Base-by-base conservation (phyloP, 2,888 invertebrate genomes). In the Epistrophe eligans region DNA sequence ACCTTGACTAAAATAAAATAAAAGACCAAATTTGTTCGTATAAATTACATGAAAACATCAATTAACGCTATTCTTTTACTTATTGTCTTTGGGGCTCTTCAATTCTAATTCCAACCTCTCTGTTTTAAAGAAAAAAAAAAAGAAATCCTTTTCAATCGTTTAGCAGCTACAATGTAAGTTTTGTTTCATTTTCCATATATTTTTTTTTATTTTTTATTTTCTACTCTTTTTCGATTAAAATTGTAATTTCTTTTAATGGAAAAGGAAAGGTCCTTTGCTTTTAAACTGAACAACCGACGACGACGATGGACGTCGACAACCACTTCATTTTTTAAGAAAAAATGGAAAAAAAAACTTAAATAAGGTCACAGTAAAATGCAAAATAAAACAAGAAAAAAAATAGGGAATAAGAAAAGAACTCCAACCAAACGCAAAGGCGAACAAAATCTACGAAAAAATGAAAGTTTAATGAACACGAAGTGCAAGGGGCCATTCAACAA, bases 391-490 rank as follows among this genome's bases (percentile, higher is more conserved):
- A 64, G 11, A 45, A 64, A 64, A n/a, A 43, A 35, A 4, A 6
- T 0, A 24, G 3, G 5, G 9, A 60, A 40, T 13, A 38, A 62
- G 13, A 52, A 38, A 52, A 66, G 24, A 55, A 24, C 24, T 38
- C 32, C 8, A 55, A 58, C 58, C 50, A 52, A 77, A 70, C 58
- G 77, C 60, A 67, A 77, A 85, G 70, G 73, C 73, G 50, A 73
- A 66, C 71, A n/a, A 17, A 55, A 40, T 76, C 40, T 55, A 70
- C 52, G 40, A 55, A 71, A 76, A 80, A 84, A 76, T 77, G 77
- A 77, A 73, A 85, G 81, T 82, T 81, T 85, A 85, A 82, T 85
- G 85, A 81, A 58, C 85, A 85, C 73, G 77, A 77, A 81, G 77
- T 84, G 84, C 84, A 84, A 13, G 58, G 58, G 40, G 52, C 32